phyloP scores from a whole-genome alignment of 1,140 invertebrate species.

The Onthophagus taurus region DNA sequence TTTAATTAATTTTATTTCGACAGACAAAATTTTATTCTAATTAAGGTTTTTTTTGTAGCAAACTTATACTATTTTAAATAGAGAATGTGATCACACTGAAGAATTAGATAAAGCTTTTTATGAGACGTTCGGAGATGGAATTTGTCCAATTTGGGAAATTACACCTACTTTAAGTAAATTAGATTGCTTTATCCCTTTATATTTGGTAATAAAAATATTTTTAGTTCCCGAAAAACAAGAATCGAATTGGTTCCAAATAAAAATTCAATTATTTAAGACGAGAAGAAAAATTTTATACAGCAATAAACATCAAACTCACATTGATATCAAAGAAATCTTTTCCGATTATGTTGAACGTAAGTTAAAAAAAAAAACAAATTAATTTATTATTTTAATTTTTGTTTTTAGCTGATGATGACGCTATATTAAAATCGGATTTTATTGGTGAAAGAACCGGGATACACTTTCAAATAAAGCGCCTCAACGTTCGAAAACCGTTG shows the following conservation, averaged over 20 bases:
- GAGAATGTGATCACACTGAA: not conserved
- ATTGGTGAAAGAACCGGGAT: conserved; percentile 18
- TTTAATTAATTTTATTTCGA: conserved; percentile 1
- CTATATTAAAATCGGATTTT: too few relatives aligned
- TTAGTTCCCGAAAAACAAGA: conserved; percentile 15
- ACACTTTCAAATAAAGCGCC: conserved; percentile 6
- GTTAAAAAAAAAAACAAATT: too few relatives aligned
- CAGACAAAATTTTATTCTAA: conserved; percentile 1
- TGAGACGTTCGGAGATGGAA: conserved; percentile 10
- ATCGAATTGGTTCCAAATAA: conserved; percentile 21
- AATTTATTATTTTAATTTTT: not conserved
- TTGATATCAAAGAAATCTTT: conserved; percentile 24
- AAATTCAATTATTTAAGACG: conserved; percentile 22
- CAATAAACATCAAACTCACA: not conserved
- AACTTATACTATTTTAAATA: conserved; percentile 11
- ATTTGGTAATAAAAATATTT: not conserved
- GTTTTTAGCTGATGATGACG: too few relatives aligned
- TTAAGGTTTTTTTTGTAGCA: conserved; percentile 2
- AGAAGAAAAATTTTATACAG: conserved; percentile 20
- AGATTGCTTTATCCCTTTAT: too few relatives aligned
- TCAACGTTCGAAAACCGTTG: too few relatives aligned
- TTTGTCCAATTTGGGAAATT: conserved; percentile 5
- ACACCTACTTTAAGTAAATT: not conserved
- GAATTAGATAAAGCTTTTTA: conserved; percentile 9
- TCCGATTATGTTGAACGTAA: conserved; percentile 13